phyloP scores from a whole-genome alignment of 2,113 vertebrate species.

The Lethenteron reissneri region DNA sequence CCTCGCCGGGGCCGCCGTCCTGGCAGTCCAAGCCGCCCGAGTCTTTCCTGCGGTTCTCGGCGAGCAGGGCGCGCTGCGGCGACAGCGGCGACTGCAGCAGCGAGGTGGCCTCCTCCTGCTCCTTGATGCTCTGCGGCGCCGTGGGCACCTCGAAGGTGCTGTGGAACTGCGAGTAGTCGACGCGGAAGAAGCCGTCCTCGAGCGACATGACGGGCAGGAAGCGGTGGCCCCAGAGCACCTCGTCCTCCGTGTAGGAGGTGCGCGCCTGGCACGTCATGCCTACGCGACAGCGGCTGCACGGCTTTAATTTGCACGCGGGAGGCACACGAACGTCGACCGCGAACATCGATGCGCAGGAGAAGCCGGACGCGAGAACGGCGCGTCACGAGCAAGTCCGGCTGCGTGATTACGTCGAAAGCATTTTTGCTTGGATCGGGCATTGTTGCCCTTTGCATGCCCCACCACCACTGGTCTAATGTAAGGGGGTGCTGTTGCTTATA shows the following conservation, averaged over 20 bases:
- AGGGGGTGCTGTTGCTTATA: too few relatives aligned
- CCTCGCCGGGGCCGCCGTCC: conserved; percentile 36
- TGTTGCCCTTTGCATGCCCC: too few relatives aligned
- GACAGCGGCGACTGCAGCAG: conserved; percentile 88
- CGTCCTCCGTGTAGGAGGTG: conserved; percentile 92
- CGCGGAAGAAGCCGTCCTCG: conserved; percentile 96
- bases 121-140: conserved; percentile 80
- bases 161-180: conserved; percentile 99
- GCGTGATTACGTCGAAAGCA: too few relatives aligned
- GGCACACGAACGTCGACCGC: too few relatives aligned
- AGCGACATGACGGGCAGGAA: conserved; percentile 94
- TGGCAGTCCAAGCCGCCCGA: conserved; percentile 79
- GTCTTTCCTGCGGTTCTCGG: conserved; percentile 38
- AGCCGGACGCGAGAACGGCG: too few relatives aligned
- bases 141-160: conserved; percentile 91
- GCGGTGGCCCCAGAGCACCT: conserved; percentile 93
- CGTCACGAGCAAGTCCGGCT: too few relatives aligned
- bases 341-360: too few relatives aligned
- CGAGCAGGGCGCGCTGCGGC: conserved; percentile 53
- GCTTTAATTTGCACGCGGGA: too few relatives aligned
- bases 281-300: conserved; percentile 15
- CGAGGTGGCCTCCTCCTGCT: conserved; percentile 82
- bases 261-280: conserved; percentile 97
- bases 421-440: too few relatives aligned
- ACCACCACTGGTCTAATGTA: too few relatives aligned